These are phyloP conservation scores for Lerista edwardsae DNA, from an alignment of 2,797 vertebrate species.

Conservation along the genomic window DNA sequence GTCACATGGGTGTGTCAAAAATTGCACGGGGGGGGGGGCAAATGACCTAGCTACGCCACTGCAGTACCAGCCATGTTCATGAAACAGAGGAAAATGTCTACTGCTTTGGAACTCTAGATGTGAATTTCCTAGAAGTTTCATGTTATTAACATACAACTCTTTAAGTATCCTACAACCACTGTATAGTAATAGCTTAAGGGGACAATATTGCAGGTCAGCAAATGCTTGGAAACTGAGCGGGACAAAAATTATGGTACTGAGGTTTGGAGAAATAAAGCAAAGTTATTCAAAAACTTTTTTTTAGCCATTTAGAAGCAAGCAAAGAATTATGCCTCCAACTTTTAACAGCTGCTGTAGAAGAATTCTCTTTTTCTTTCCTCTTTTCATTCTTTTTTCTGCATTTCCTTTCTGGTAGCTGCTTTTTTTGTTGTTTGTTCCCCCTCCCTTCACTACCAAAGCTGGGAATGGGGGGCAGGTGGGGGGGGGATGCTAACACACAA, in stretches of 20 bases:
- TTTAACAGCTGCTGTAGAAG: conserved; percentile 78
- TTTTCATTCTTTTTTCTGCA: conserved; percentile 50
- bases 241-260: not conserved
- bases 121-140: not conserved
- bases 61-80: not conserved
- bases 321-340: conserved; percentile 72
- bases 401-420: conserved; percentile 79
- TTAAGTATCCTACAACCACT: not conserved
- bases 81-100: not conserved
- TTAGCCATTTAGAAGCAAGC: conserved; percentile 50
- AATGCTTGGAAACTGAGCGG: not conserved
- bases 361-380: conserved; percentile 64
- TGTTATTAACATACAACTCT: not conserved
- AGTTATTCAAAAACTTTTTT: conserved; percentile 46
- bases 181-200: conserved; percentile 15
- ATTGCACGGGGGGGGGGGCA: no score
- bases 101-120: not conserved
- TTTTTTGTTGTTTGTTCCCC: conserved; percentile 75
- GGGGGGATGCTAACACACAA: conserved; percentile 83
- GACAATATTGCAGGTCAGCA: not conserved
- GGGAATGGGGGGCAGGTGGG: conserved; percentile 57
- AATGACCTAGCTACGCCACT: no score
- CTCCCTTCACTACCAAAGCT: conserved; percentile 58
- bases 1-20: no score
- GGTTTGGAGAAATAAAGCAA: not conserved